A percentile compares a stretch with the other conserved stretches of the same genome.
Evolutionary conservation across 2,113 vertebrate genomes (phyloP).

Genomic region (Vireo altiloquus): DNA sequence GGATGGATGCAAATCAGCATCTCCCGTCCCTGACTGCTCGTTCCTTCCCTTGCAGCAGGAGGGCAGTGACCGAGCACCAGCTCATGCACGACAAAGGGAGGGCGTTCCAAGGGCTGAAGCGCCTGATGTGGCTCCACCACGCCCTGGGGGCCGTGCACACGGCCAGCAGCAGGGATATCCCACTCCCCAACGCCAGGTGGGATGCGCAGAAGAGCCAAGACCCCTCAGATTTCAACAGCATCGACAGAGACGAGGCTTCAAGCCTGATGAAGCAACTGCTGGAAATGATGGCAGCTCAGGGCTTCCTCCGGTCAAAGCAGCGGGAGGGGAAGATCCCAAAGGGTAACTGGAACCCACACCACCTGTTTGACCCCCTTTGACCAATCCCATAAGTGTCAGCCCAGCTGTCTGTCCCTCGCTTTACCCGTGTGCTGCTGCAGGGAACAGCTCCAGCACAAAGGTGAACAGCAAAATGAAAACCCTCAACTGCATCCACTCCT

Average conservation of each 20-base stretch:
- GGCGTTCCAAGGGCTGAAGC: conserved; percentile 78
- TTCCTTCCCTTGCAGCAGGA: conserved; percentile 53
- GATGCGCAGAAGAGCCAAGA: not conserved
- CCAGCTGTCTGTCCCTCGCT: not conserved
- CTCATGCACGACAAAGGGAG: conserved; percentile 77
- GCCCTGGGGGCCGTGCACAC: conserved; percentile 77
- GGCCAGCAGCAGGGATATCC: conserved; percentile 40
- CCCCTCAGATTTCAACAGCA: not conserved
- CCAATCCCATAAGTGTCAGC: not conserved
- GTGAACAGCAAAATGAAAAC: not conserved
- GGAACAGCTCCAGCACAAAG: not conserved
- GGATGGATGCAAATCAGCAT: not conserved
- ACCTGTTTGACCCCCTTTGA: not conserved
- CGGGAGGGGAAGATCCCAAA: not conserved
- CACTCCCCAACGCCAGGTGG: not conserved
- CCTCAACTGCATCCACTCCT: not conserved
- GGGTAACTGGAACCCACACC: not conserved
- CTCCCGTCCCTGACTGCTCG: not conserved
- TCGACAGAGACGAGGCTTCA: not conserved
- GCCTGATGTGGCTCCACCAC: conserved; percentile 78
- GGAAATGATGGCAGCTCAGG: not conserved
- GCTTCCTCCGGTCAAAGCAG: not conserved
- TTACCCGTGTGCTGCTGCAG: not conserved
- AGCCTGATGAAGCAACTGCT: not conserved
- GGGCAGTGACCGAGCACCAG: conserved; percentile 81